These are phyloP conservation scores for Scelioninae gen. 1 DNA, from an alignment of 2,888 invertebrate species.

Conservation along the genomic window DNA sequence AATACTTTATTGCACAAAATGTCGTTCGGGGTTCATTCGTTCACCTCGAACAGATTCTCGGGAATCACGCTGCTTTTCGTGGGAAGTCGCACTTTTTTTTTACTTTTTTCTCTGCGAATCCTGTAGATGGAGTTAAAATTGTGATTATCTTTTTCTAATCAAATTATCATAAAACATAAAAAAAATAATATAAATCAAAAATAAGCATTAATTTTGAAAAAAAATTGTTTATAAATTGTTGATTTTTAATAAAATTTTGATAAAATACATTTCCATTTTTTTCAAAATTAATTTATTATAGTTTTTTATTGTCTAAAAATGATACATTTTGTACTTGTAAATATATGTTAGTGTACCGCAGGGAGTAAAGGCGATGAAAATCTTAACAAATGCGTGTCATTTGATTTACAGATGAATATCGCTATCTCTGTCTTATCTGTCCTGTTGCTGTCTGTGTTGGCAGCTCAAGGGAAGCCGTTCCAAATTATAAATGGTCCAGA, in stretches of 20 bases:
- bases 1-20: slow-evolving; percentile 56
- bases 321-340: too few relatives aligned
- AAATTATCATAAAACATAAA: too few relatives aligned
- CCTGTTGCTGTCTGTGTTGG: slow-evolving; percentile 48
- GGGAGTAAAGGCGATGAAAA: slow-evolving; percentile 1
- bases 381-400: slow-evolving; percentile 42
- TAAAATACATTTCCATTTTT: too few relatives aligned
- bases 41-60: slow-evolving; percentile 46
- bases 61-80: slow-evolving; percentile 27
- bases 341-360: too few relatives aligned
- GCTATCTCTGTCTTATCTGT: slow-evolving; percentile 52
- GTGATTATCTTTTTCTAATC: too few relatives aligned
- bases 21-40: slow-evolving; percentile 58
- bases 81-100: neutral
- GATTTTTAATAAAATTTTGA: too few relatives aligned
- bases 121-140: neutral
- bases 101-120: neutral
- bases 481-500: slow-evolving; percentile 59
- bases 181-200: too few relatives aligned
- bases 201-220: too few relatives aligned
- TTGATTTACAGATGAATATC: slow-evolving; percentile 57
- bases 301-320: too few relatives aligned
- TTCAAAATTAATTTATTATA: too few relatives aligned
- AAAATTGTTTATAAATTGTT: too few relatives aligned
- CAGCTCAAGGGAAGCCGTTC: slow-evolving; percentile 54